phyloP scores from a whole-genome alignment of 2,888 invertebrate genomes.

The Scaptomyza parva region DNA sequence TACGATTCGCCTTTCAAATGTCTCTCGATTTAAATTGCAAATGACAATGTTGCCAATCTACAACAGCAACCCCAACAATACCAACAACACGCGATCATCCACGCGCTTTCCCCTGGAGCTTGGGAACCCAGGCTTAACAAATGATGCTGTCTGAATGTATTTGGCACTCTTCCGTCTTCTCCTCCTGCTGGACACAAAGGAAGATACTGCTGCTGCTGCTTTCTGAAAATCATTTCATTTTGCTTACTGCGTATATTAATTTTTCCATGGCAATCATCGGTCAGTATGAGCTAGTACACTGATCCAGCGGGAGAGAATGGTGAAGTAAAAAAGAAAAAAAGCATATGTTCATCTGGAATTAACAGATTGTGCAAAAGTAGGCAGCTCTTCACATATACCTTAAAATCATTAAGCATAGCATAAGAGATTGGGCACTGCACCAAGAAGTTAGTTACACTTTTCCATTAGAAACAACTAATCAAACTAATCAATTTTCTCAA shows the following conservation, averaged over 20 bases:
- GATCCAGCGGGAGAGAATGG: not conserved
- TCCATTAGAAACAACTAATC: too few species aligned
- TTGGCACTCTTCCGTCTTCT: not conserved
- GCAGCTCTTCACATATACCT: not conserved
- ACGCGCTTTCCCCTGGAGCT: slow-evolving; percentile 12
- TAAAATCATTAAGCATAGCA: not conserved
- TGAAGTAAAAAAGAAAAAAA: not conserved
- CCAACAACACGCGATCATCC: slow-evolving; percentile 53
- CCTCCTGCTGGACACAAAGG: not conserved
- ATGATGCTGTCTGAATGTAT: slow-evolving; percentile 48
- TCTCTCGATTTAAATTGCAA: slow-evolving; percentile 61
- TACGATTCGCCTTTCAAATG: slow-evolving; percentile 66
- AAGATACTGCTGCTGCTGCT: slow-evolving; percentile 7
- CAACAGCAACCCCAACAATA: slow-evolving; percentile 10
- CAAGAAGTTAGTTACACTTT: too few species aligned
- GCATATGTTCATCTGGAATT: not conserved
- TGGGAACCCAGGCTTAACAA: slow-evolving; percentile 27
- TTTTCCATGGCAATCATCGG: slow-evolving; percentile 75
- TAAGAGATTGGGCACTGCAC: not conserved
- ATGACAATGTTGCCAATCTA: slow-evolving; percentile 48
- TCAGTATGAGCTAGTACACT: slow-evolving; percentile 30
- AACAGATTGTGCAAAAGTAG: slow-evolving; percentile 5
- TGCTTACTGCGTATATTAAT: slow-evolving; percentile 71
- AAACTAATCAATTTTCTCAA: too few species aligned
- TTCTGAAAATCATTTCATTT: slow-evolving; percentile 15